Base-by-base conservation (phyloP, 2,113 vertebrate genomes). In the Promerops cafer region DNA sequence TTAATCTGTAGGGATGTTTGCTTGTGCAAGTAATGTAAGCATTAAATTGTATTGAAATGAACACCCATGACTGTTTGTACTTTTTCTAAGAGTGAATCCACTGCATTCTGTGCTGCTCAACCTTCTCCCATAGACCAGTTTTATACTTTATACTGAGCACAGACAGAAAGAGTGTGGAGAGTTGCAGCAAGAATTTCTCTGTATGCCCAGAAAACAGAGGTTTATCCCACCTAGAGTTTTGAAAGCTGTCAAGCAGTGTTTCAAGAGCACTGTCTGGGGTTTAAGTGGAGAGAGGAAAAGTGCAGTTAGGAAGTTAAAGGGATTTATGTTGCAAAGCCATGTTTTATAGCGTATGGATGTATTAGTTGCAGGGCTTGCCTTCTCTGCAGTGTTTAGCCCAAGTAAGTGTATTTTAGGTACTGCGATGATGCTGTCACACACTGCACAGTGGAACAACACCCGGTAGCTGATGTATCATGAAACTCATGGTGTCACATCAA, bases 371-470 rank as follows among this genome's bases (percentile, higher is more conserved):
- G 17, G 68, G 24, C 12, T 87, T 69, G 13, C n/a, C 44, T 89
- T 74, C 17, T 78, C 27, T 66, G 39, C 30, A 40, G 28, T 1
- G 1, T 76, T 83, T 70, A 78, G 59, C 39, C 26, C 28, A 15
- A 11, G 28, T 33, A 47, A 56, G 7, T 30, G 16, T 60, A 17
- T 92, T 92, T 69, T 15, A 66, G 54, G 66, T 76, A 21, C n/a
- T 70, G 50, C 0, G 1, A 11, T 17, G 78, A 54, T 33, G 26
- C 4, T 63, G 30, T 33, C 0, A 0, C 39, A 70, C 27, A 18
- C 61, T 39, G 31, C 42, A 11, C 27, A 20, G n/a, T 9, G 33
- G 16, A 79, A 14, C 63, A 50, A 2, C 2, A 2, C 27, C 56
- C 91, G 24, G 26, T 57, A 74, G 60, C 52, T 57, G 30, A 9